Conservation (phyloP, 92 coral and sea anemone species). For the Scolanthus callimorphus region DNA sequence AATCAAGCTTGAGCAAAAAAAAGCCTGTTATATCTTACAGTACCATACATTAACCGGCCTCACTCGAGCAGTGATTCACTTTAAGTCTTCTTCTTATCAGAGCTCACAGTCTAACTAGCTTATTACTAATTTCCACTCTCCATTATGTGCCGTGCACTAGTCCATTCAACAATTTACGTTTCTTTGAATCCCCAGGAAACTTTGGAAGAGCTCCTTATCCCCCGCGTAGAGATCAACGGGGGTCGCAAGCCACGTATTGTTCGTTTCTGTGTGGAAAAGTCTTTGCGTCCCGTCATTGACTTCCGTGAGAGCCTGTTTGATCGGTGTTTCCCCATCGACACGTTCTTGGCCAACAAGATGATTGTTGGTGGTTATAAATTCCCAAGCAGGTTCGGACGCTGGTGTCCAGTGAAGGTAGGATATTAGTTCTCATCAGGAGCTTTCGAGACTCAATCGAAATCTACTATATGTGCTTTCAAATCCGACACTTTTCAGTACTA, state of each 20-base stretch:
- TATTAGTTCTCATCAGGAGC: not conserved
- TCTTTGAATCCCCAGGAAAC: slow-evolving; percentile 89
- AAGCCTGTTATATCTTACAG: too few species aligned
- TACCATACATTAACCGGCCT: too few species aligned
- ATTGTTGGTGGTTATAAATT: slow-evolving; percentile 82
- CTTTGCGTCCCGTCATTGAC: slow-evolving; percentile 82
- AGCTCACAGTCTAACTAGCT: too few species aligned
- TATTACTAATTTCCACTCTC: too few species aligned
- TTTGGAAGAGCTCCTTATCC: slow-evolving; percentile 82
- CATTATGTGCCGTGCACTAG: too few species aligned
- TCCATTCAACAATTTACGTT: too few species aligned
- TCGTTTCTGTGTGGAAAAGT: slow-evolving; percentile 75
- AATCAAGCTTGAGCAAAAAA: too few species aligned
- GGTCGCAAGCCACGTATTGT: slow-evolving; percentile 97
- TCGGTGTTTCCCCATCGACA: slow-evolving; percentile 81
- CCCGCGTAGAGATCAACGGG: slow-evolving; percentile 86
- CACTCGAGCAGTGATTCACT: too few species aligned
- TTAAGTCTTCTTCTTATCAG: too few species aligned
- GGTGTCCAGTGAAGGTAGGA: slow-evolving; percentile 97
- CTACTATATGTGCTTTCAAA: too few species aligned
- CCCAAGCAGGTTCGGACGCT: slow-evolving; percentile 95
- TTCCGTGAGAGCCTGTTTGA: slow-evolving; percentile 91
- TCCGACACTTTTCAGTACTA: too few species aligned
- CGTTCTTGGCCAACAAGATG: slow-evolving; percentile 80
- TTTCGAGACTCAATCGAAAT: too few species aligned